phyloP scores from a whole-genome alignment of 2,797 vertebrate species.

The Iguana delicatissima region DNA sequence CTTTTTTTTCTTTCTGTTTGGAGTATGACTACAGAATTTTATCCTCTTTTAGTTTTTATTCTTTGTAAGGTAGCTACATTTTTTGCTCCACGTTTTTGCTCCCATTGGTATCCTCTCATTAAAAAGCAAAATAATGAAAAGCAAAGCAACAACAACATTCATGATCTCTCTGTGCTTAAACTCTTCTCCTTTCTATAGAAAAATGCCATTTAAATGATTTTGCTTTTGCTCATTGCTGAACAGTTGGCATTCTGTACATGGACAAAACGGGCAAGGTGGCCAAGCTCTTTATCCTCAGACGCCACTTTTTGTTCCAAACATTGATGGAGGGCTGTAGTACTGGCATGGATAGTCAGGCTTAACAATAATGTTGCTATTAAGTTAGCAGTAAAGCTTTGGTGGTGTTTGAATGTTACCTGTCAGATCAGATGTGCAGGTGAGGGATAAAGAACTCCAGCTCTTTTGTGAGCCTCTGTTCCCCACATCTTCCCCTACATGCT shows the following conservation, averaged over 20 bases:
- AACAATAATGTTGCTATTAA: neutral
- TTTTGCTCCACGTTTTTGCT: neutral
- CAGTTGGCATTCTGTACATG: no score
- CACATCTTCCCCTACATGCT: neutral
- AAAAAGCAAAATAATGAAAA: neutral
- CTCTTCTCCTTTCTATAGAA: neutral
- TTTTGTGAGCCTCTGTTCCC: neutral
- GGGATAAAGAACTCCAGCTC: neutral
- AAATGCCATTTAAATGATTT: neutral
- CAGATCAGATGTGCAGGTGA: neutral
- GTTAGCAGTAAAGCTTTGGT: neutral
- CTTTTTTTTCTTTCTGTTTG: neutral
- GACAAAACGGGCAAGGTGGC: neutral
- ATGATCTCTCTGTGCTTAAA: neutral
- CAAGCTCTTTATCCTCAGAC: neutral
- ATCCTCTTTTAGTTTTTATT: conserved; percentile 10
- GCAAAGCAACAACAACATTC: no score
- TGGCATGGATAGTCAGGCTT: neutral
- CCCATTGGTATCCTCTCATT: neutral
- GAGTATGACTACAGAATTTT: neutral
- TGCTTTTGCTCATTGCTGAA: neutral
- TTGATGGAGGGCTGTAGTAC: no score
- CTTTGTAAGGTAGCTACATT: neutral
- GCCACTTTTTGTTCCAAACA: neutral
- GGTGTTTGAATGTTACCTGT: neutral